Evolutionary conservation across 2,113 vertebrate genomes (phyloP).

Genomic region (Pycnonotus jocosus): DNA sequence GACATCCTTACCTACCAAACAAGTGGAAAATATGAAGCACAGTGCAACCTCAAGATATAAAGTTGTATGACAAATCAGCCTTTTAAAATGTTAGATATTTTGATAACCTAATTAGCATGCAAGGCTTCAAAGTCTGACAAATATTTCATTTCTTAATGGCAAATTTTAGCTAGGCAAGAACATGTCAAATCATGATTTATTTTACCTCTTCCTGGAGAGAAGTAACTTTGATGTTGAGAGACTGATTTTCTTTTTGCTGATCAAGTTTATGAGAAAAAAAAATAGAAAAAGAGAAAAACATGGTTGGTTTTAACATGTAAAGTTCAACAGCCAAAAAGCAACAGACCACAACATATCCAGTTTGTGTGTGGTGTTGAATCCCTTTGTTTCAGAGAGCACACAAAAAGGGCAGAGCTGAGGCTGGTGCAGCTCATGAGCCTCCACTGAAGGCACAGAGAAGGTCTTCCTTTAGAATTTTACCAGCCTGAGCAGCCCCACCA

Average conservation of each 20-base stretch:
- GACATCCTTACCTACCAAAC: not conserved
- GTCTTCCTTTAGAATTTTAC: not conserved
- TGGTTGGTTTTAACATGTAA: not conserved
- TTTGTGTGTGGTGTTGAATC: not conserved
- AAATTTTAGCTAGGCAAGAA: not conserved
- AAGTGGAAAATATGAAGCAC: not conserved
- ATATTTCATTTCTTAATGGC: not conserved
- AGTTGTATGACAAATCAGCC: not conserved
- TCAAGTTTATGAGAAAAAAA: not conserved
- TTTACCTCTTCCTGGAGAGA: slow-evolving; percentile 87
- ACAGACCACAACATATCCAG: not conserved
- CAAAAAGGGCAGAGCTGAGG: not conserved
- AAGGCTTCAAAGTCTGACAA: not conserved
- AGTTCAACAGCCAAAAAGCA: not conserved
- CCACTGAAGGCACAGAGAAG: not conserved
- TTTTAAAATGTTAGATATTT: not conserved
- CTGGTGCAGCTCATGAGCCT: not conserved
- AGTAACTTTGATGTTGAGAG: slow-evolving; percentile 78
- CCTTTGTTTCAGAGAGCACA: not conserved
- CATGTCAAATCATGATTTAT: not conserved
- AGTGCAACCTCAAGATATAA: not conserved
- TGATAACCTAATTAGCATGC: not conserved
- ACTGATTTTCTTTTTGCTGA: slow-evolving; percentile 85
- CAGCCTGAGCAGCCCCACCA: not conserved
- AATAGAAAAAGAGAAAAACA: not conserved